Conservation (phyloP, 2,797 vertebrate genomes). For the Luscinia megarhynchos region DNA sequence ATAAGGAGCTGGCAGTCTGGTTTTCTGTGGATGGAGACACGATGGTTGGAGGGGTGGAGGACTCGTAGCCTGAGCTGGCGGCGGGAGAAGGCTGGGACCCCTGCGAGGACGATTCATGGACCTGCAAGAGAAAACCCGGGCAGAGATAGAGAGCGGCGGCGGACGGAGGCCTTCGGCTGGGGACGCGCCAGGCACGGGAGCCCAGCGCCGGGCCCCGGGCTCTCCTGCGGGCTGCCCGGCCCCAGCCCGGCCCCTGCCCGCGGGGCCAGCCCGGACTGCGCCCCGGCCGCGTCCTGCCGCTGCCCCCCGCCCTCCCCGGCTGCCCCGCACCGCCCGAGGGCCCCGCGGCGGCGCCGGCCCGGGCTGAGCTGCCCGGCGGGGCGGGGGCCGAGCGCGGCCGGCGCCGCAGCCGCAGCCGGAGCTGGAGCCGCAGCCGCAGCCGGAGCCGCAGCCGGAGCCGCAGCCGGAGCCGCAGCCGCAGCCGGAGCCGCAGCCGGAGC, state of each 20-base stretch:
- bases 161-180: not conserved
- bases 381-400: not conserved
- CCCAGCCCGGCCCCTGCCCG: not conserved
- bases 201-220: not conserved
- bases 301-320: not conserved
- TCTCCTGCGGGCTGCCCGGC: not conserved
- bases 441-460: too few relatives aligned
- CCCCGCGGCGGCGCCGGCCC: not conserved
- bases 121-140: conserved; percentile 81
- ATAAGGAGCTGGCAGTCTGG: conserved; percentile 97
- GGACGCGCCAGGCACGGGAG: not conserved
- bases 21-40: conserved; percentile 98
- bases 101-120: conserved; percentile 93
- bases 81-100: conserved; percentile 96
- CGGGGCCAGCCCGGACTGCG: not conserved
- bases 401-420: not conserved
- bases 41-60: conserved; percentile 97
- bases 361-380: too few relatives aligned
- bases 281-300: not conserved
- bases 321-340: not conserved
- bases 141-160: conserved; percentile 26
- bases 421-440: not conserved
- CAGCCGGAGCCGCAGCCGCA: too few relatives aligned
- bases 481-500: too few relatives aligned
- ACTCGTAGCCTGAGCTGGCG: conserved; percentile 98